Evolutionary conservation across 2,888 invertebrate species (phyloP).

Genomic region (Eurytoma adleriae): DNA sequence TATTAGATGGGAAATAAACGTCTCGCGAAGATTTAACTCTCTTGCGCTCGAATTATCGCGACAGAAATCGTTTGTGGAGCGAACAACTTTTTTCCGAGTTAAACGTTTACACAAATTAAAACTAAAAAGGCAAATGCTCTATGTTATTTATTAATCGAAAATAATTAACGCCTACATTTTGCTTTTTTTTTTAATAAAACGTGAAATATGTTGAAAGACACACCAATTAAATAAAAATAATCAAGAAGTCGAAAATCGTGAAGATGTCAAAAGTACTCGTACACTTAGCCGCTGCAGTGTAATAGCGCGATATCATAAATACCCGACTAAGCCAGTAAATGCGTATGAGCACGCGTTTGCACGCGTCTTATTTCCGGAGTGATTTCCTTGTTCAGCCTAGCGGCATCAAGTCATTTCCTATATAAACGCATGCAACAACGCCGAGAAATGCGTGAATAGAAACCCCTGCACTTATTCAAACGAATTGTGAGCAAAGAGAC

Average conservation of each 20-base stretch:
- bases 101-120: no score
- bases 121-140: no score
- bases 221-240: neutral
- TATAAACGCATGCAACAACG: no score
- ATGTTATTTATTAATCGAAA: no score
- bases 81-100: no score
- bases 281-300: neutral
- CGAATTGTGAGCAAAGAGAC: no score
- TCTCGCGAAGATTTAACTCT: slow-evolving; percentile 13
- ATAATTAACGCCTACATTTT: no score
- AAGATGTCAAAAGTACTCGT: slow-evolving; percentile 4
- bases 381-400: slow-evolving; percentile 35
- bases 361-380: slow-evolving; percentile 39
- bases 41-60: neutral
- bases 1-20: slow-evolving; percentile 19
- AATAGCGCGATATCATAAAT: slow-evolving; percentile 12
- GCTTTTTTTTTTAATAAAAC: no score
- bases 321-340: neutral
- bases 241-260: neutral
- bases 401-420: neutral
- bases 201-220: no score
- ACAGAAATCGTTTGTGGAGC: no score
- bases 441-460: neutral
- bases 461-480: no score
- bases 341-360: neutral